Base-by-base conservation (phyloP, 2,888 invertebrate genomes). In the Melieria omissa region DNA sequence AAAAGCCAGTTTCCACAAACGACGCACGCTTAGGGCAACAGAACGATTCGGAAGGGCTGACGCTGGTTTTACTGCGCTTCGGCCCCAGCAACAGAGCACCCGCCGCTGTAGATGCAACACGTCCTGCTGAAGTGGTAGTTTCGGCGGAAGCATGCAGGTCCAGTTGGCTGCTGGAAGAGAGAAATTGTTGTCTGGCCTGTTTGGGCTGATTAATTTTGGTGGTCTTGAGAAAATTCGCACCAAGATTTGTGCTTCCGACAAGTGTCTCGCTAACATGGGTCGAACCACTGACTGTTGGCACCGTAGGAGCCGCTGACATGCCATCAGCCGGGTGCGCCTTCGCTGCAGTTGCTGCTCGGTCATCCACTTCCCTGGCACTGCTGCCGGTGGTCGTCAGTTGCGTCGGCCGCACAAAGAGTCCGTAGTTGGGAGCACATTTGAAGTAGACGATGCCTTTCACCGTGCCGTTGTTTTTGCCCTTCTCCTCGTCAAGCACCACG, bases 401-500 rank as follows among this genome's bases (percentile, higher is more conserved):
- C 0, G 93, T 90, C 80, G 93, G 94, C 64, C 97, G 91, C 10
- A 98, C 96, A 88, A 99, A 99, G 83, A 98, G 94, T 5, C 99
- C 99, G 89, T 92, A 91, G 86, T 96, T 96, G 62, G 96, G 95
- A 63, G 93, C 91, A 85, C 98, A 99, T 93, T 93, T 92, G 87
- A 99, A 99, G 88, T 99, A 99, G 46, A 91, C 90, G 82, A 94
- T 94, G 64, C 96, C 98, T 79, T 96, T 92, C 46, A 99, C 93
- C 58, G 94, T 93, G 42, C 99, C 99, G 89, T 99, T 98, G 85
- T 99, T 99, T 86, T 97, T 98, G 44, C 98, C 99, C 85, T 94
- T 96, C 0, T 97, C 90, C 82, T 97, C 96, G 84, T 98, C 97
- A 69, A 99, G 89, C 73, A 96, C 91, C 4, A 99, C 92, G 9